Conservation (phyloP, 2,888 invertebrate species). For the Serripes groenlandicus region DNA sequence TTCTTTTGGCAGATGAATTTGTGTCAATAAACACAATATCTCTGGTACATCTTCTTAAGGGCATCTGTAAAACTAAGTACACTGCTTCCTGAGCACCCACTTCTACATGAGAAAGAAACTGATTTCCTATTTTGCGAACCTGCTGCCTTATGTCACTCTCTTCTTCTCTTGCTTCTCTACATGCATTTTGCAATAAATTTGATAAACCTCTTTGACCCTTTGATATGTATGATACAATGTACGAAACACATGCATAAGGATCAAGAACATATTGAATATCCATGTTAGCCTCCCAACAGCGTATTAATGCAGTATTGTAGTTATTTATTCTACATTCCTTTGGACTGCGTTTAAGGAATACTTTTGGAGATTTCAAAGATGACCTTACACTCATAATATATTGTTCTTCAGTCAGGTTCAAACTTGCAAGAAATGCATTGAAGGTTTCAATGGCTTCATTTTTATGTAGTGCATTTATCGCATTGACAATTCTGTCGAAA, state of each 20-base stretch:
- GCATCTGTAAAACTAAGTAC: slow-evolving; percentile 60
- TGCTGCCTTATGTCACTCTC: slow-evolving; percentile 53
- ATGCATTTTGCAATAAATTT: slow-evolving; percentile 48
- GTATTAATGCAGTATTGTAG: slow-evolving; percentile 37
- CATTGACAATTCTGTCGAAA: slow-evolving; percentile 28
- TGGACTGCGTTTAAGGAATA: slow-evolving; percentile 52
- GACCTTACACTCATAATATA: slow-evolving; percentile 20
- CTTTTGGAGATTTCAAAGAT: slow-evolving; percentile 18
- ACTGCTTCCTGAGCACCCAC: slow-evolving; percentile 62
- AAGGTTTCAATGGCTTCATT: background rate
- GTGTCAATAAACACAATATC: slow-evolving; percentile 53
- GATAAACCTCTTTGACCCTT: slow-evolving; percentile 53
- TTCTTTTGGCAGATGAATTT: slow-evolving; percentile 27
- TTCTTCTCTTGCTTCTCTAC: slow-evolving; percentile 36
- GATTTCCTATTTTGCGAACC: slow-evolving; percentile 60
- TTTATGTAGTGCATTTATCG: background rate
- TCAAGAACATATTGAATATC: slow-evolving; percentile 66
- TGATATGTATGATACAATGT: slow-evolving; percentile 64
- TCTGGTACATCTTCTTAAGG: slow-evolving; percentile 39
- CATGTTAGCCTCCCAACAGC: slow-evolving; percentile 65
- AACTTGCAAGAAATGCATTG: background rate
- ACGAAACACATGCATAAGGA: slow-evolving; percentile 59
- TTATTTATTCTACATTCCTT: slow-evolving; percentile 47
- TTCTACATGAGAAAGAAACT: slow-evolving; percentile 57
- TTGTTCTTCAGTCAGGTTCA: background rate